A percentile compares a stretch with the other conserved stretches of the same genome.
phyloP scores from a whole-genome alignment of 1,140 invertebrate genomes.

The Anastatus disparis region DNA sequence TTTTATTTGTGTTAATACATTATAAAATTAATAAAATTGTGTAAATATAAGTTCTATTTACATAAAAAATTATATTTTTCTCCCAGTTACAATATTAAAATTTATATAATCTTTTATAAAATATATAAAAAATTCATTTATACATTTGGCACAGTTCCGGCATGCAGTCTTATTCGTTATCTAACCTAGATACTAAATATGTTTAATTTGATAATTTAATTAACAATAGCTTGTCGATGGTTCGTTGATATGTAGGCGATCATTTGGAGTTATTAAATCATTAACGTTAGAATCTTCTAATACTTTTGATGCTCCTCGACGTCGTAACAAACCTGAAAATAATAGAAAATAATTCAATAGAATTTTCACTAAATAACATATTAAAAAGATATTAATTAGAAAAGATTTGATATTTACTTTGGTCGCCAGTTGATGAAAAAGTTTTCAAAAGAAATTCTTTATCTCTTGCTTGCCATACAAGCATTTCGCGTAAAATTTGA shows the following conservation, averaged over 20 bases:
- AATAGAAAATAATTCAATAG: not conserved
- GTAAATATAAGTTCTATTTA: not conserved
- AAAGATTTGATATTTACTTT: not conserved
- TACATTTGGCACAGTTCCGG: conserved; percentile 31
- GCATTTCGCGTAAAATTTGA: conserved; percentile 74
- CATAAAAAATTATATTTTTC: too few relatives aligned
- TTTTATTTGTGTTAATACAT: too few relatives aligned
- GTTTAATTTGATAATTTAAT: conserved; percentile 2
- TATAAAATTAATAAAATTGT: not conserved
- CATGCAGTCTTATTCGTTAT: conserved; percentile 35
- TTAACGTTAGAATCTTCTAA: not conserved
- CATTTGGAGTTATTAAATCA: not conserved
- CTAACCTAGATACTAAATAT: conserved; percentile 12
- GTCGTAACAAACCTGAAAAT: conserved; percentile 7
- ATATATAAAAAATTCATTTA: conserved; percentile 25
- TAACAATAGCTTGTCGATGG: conserved; percentile 28
- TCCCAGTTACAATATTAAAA: not conserved
- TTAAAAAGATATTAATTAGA: too few relatives aligned
- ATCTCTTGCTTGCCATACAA: conserved; percentile 77
- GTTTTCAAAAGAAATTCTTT: conserved; percentile 78
- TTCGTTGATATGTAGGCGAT: not conserved
- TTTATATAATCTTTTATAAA: not conserved
- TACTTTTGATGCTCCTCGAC: conserved; percentile 5
- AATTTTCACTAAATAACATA: too few relatives aligned
- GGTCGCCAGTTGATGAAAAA: conserved; percentile 50